Evolutionary conservation across 1,140 invertebrate species (phyloP).

Genomic region (Cecropterus lyciades): DNA sequence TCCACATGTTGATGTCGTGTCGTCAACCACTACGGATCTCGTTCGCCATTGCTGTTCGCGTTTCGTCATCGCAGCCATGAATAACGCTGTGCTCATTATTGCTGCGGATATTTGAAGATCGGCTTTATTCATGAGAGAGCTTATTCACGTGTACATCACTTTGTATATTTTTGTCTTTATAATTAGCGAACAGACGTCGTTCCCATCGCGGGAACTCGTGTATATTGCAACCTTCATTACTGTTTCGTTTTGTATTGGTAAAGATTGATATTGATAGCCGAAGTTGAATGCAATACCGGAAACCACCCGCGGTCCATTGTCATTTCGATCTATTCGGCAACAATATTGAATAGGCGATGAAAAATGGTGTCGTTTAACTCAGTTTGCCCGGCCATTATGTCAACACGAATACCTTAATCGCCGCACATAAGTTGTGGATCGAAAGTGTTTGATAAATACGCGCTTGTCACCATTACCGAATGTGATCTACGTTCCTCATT

Average conservation of each 20-base stretch:
- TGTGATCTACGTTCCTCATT: slow-evolving; percentile 79
- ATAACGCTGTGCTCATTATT: slow-evolving; percentile 57
- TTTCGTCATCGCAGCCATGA: slow-evolving; percentile 54
- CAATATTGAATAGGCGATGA: slow-evolving; percentile 47
- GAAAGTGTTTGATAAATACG: slow-evolving; percentile 79
- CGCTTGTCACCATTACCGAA: slow-evolving; percentile 74
- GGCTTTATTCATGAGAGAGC: slow-evolving; percentile 51
- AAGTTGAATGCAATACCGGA: slow-evolving; percentile 12
- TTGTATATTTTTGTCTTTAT: slow-evolving; percentile 28
- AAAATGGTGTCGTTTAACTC: slow-evolving; percentile 70
- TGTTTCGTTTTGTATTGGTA: not conserved
- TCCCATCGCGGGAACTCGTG: slow-evolving; percentile 1
- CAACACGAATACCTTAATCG: slow-evolving; percentile 79
- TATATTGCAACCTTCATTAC: no score
- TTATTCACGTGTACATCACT: slow-evolving; percentile 26
- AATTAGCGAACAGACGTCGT: slow-evolving; percentile 15
- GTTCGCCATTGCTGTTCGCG: slow-evolving; percentile 51
- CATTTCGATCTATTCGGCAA: slow-evolving; percentile 28
- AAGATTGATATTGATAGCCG: slow-evolving; percentile 2
- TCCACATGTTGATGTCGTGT: slow-evolving; percentile 48
- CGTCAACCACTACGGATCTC: slow-evolving; percentile 39
- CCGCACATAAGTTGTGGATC: slow-evolving; percentile 73
- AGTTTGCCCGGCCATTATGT: slow-evolving; percentile 76
- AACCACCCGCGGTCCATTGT: slow-evolving; percentile 15
- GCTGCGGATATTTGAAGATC: slow-evolving; percentile 47